Conservation (phyloP, 1,140 invertebrate genomes). For the Drosophila virilis region DNA sequence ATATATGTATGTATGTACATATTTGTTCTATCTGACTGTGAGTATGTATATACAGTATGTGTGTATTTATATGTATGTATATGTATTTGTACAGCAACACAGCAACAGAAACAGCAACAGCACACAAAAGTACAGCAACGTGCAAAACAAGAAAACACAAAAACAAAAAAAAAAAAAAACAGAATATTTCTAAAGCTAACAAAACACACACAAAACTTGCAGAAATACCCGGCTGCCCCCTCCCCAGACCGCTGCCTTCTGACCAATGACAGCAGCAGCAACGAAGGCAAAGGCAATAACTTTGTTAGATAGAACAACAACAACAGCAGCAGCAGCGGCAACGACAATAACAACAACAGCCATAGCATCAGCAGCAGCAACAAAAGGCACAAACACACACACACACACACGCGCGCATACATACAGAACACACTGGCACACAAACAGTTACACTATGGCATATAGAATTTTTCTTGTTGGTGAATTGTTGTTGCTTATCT, state of each 20-base stretch:
- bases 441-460: slow-evolving; percentile 65
- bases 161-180: slow-evolving; percentile 41
- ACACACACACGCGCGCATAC: slow-evolving; percentile 8
- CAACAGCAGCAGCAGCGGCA: slow-evolving; percentile 20
- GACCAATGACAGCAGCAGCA: slow-evolving; percentile 62
- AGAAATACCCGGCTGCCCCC: slow-evolving; percentile 61
- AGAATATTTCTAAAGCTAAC: slow-evolving; percentile 79
- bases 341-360: slow-evolving; percentile 37
- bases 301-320: slow-evolving; percentile 77
- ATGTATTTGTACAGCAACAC: slow-evolving; percentile 48
- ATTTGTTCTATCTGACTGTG: slow-evolving; percentile 26
- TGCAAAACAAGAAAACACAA: slow-evolving; percentile 71
- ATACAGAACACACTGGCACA: slow-evolving; percentile 22
- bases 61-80: slow-evolving; percentile 7
- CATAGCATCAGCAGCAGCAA: slow-evolving; percentile 41
- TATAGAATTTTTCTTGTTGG: slow-evolving; percentile 69
- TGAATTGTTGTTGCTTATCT: slow-evolving; percentile 63
- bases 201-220: slow-evolving; percentile 80
- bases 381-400: slow-evolving; percentile 50
- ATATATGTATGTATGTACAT: slow-evolving; percentile 10
- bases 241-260: slow-evolving; percentile 29
- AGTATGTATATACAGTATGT: slow-evolving; percentile 4
- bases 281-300: slow-evolving; percentile 63
- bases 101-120: slow-evolving; percentile 16
- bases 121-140: slow-evolving; percentile 72